phyloP scores from a whole-genome alignment of 2,797 vertebrate species.

The Taenioides sp. region DNA sequence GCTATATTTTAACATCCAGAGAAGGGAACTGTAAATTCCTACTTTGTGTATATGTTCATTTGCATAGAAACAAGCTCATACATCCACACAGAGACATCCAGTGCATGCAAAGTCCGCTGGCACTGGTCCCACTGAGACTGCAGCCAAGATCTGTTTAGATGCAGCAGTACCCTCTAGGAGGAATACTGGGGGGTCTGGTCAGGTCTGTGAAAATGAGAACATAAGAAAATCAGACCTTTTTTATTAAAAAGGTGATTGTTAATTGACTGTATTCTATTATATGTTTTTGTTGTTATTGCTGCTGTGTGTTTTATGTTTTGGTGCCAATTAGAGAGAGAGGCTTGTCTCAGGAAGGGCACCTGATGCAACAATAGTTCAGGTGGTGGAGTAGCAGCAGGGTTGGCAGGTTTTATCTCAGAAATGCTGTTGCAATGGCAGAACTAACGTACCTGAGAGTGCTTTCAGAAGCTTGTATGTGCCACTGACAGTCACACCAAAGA shows the following conservation, averaged over 20 bases:
- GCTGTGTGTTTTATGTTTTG: not conserved
- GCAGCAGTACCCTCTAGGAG: slow-evolving; percentile 27
- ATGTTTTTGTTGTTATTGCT: not conserved
- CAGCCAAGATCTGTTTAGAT: slow-evolving; percentile 53
- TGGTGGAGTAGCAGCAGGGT: not conserved
- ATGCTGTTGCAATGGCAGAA: not conserved
- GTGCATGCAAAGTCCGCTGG: slow-evolving; percentile 45
- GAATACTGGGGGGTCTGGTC: slow-evolving; percentile 27
- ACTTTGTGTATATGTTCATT: slow-evolving; percentile 38
- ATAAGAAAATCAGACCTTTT: not conserved
- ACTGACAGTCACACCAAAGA: not conserved
- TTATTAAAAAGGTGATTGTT: not conserved
- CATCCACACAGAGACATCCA: slow-evolving; percentile 33
- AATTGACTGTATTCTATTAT: not conserved
- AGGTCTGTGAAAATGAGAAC: slow-evolving; percentile 1
- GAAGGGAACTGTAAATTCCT: slow-evolving; percentile 29
- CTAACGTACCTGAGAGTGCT: not conserved
- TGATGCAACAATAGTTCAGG: not conserved
- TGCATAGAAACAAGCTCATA: slow-evolving; percentile 43
- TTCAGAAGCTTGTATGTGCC: not conserved
- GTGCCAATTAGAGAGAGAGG: not conserved
- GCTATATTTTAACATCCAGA: slow-evolving; percentile 11
- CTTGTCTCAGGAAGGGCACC: not conserved
- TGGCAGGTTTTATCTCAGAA: not conserved
- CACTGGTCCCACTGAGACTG: slow-evolving; percentile 35